A percentile compares a stretch with the other conserved stretches of the same genome.
Evolutionary conservation across 2,888 invertebrate species (phyloP).

Genomic region (Chamaedrilus cognettii): DNA sequence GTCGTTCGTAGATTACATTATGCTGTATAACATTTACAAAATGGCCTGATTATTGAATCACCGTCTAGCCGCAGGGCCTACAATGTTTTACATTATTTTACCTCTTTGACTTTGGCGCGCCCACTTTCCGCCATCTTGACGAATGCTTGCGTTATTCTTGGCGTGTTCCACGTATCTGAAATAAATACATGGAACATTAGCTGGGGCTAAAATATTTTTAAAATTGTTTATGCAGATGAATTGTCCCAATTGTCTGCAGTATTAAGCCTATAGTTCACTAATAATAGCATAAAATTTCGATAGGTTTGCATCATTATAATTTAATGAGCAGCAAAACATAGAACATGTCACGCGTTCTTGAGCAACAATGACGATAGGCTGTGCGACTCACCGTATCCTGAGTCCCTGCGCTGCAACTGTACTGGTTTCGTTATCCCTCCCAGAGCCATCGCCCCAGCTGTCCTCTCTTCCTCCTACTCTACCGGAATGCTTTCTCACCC

Average conservation of each 20-base stretch:
- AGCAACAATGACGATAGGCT: background rate
- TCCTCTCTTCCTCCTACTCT: too few relatives aligned
- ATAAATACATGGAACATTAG: too few relatives aligned
- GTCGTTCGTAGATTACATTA: too few relatives aligned
- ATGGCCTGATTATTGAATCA: too few relatives aligned
- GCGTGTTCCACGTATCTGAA: slow-evolving; percentile 41
- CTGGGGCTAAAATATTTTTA: too few relatives aligned
- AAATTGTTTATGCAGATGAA: too few relatives aligned
- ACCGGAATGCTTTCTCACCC: too few relatives aligned
- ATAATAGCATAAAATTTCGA: too few relatives aligned
- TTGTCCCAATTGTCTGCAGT: too few relatives aligned
- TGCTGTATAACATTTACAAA: too few relatives aligned
- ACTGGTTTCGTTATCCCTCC: slow-evolving; percentile 13
- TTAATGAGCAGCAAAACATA: background rate
- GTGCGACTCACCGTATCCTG: slow-evolving; percentile 24
- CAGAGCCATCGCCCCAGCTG: slow-evolving; percentile 9
- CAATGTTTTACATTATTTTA: slow-evolving; percentile 11
- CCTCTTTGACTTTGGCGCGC: slow-evolving; percentile 42
- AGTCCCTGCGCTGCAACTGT: slow-evolving; percentile 24
- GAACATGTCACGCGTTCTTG: background rate
- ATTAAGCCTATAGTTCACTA: too few relatives aligned
- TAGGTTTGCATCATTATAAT: background rate
- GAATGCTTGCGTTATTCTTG: slow-evolving; percentile 39
- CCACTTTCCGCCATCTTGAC: slow-evolving; percentile 43
- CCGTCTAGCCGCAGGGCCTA: background rate